Base-by-base conservation (phyloP, 2,797 vertebrate species). In the Pogoniulus pusillus region DNA sequence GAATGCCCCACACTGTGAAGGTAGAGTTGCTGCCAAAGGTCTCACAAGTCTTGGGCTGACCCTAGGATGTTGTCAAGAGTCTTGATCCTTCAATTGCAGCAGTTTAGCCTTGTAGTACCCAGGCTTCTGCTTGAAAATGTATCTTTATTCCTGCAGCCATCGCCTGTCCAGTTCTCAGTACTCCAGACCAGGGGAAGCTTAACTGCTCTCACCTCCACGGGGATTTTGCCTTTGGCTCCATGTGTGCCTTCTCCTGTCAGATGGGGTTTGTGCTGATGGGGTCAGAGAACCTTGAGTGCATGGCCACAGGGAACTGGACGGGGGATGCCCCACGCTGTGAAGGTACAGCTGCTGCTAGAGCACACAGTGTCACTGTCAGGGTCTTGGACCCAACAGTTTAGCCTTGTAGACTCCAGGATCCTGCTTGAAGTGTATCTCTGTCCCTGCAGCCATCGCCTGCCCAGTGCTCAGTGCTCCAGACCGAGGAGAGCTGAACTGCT, bases 201-300 rank as follows among this genome's bases (percentile, higher is more conserved):
- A 95, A 80, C 91, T 98, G 98, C 89, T 97, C 82, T 62, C 96
- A 97, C 22, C 93, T 96, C 20, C 70, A 97, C 0, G 91, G 91
- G 1, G 22, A 85, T 11, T 91, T 97, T 3, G 29, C 96, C 91
- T 98, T 96, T 65, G 96, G 95, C 77, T 97, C 98, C 63, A 95
- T 20, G 0, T 98, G 98, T 62, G 71, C 90, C 75, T 90, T 97
- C 90, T 92, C 70, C 57, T 98, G 98, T 83, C 89, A 97, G 47
- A 92, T 8, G 1, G 98, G 98, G 12, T 98, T 97, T 65, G 59
- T 16, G 6, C 82, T 96, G 49, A 64, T 3, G 7, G 97, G 97
- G 45, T 10, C 74, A 0, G 34, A 89, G 4, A 93, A n/a, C 9
- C 94, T 51, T 1, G 32, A 41, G 4, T 98, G 98, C 91, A 95